Evolutionary conservation across 2,888 invertebrate genomes (phyloP), one percentile per base, ranked within the genome.

Genomic region (Euphydryas editha): DNA sequence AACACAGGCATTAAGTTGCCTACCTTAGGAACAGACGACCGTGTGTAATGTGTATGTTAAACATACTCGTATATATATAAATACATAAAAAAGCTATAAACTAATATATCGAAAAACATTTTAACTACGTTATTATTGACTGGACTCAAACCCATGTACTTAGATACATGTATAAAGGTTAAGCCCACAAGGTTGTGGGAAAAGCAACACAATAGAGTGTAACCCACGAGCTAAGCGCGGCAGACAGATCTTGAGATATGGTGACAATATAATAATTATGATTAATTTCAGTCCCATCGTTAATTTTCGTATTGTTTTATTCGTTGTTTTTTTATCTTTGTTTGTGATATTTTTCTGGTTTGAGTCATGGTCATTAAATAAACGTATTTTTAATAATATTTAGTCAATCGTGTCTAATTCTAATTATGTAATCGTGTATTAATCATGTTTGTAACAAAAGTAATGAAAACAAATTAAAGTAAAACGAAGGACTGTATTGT

Each of bases 141-240:
- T 15, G 21, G 49, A 24, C 15, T 21, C 15, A 47, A 47, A 20
- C 18, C 24, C 15, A 51, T 18, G 51, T 51, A n/a, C 7, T 5
- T 24, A 8, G 3, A 24, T 24, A 6, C 6, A 24, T 24, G 6
- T 24, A 54, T 24, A 72, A 73, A 74, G 74, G 74, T 72, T 71
- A 70, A 67, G 11, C 47, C 59, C 61, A 51, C 77, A 77, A 78
- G 78, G 78, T 74, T 74, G 69, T 78, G 77, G 70, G 78, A 77
- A 74, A 55, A 20, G 30, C 55, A 39, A 63, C 67, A 78, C 77
- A 76, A 76, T 75, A 62, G 42, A 49, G 44, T 59, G 57, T 36
- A 18, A 15, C 67, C 69, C 66, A 71, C 63, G 60, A 58, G 61
- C 2, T 30, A 36, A 42, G 44, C 58, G 58, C 18, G 61, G 51